These are phyloP conservation scores for Tetragonula carbonaria DNA, from an alignment of 2,888 invertebrate species.

Conservation along the genomic window DNA sequence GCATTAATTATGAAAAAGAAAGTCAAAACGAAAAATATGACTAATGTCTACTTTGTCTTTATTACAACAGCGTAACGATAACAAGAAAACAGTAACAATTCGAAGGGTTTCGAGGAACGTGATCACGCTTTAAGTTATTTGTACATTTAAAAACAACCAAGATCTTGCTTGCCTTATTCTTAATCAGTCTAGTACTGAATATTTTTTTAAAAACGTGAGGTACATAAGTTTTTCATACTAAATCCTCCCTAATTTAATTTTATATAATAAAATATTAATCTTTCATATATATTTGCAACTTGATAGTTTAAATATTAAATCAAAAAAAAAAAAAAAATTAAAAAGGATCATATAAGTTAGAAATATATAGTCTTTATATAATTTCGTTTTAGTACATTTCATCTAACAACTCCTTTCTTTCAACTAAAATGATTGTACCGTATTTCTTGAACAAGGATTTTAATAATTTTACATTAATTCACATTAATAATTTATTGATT, in stretches of 20 bases:
- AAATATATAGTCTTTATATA: constrained; percentile 37
- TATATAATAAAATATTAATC: constrained; percentile 51
- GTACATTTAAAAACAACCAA: constrained; percentile 65
- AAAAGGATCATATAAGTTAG: constrained; percentile 21
- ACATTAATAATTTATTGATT: constrained; percentile 37
- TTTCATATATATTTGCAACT: constrained; percentile 34
- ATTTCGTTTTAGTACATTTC: constrained; percentile 30
- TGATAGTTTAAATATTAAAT: constrained; percentile 14
- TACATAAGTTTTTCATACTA: constrained; percentile 51
- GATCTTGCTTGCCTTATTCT: constrained; percentile 63
- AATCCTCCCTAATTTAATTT: constrained; percentile 45
- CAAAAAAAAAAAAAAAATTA: constrained; percentile 29
- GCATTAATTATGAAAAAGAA: constrained; percentile 40
- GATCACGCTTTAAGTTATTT: constrained; percentile 68
- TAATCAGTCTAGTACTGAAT: constrained; percentile 68
- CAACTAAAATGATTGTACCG: constrained; percentile 26
- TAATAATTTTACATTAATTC: constrained; percentile 34
- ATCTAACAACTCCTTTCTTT: constrained; percentile 25
- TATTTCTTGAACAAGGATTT: constrained; percentile 28
- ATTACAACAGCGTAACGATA: constrained; percentile 80
- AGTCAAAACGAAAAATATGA: constrained; percentile 34
- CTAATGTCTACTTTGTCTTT: constrained; percentile 73
- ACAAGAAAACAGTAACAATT: constrained; percentile 80
- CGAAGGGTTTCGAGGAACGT: constrained; percentile 76
- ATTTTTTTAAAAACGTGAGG: constrained; percentile 62